phyloP scores from a whole-genome alignment of 2,888 invertebrate species.

The Chymomyza fuscimana region DNA sequence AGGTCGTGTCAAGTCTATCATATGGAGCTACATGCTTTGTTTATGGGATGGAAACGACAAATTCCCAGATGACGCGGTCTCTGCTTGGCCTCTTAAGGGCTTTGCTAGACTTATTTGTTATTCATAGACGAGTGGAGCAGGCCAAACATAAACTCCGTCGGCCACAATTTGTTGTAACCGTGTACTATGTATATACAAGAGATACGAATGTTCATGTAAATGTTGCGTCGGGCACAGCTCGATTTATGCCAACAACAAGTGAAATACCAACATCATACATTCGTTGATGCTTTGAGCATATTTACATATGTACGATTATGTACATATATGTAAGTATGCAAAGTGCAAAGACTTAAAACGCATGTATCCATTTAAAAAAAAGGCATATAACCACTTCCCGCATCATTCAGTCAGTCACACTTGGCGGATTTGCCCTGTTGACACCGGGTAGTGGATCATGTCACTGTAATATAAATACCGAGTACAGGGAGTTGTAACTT shows the following conservation, averaged over 20 bases:
- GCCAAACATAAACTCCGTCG: neutral
- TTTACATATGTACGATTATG: neutral
- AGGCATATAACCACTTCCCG: neutral
- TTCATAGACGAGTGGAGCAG: conserved; percentile 48
- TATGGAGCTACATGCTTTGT: conserved; percentile 30
- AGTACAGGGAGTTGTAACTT: conserved; percentile 24
- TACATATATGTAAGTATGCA: neutral
- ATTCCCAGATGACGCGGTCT: conserved; percentile 22
- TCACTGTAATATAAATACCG: neutral
- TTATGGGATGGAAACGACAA: conserved; percentile 20
- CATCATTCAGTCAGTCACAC: neutral
- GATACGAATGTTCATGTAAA: conserved; percentile 1
- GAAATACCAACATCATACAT: neutral
- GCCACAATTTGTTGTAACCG: conserved; percentile 23
- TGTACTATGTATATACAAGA: conserved; percentile 17
- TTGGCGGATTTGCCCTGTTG: neutral
- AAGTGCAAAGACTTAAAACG: neutral
- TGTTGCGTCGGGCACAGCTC: neutral
- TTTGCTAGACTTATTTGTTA: conserved; percentile 47
- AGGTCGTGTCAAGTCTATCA: conserved; percentile 34
- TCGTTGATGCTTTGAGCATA: neutral
- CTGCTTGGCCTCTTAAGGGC: conserved; percentile 7
- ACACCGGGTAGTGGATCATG: neutral
- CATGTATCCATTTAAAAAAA: neutral
- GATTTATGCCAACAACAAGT: neutral